These are phyloP conservation scores for Florisuga fusca DNA, from an alignment of 2,797 vertebrate species.

Conservation along the genomic window DNA sequence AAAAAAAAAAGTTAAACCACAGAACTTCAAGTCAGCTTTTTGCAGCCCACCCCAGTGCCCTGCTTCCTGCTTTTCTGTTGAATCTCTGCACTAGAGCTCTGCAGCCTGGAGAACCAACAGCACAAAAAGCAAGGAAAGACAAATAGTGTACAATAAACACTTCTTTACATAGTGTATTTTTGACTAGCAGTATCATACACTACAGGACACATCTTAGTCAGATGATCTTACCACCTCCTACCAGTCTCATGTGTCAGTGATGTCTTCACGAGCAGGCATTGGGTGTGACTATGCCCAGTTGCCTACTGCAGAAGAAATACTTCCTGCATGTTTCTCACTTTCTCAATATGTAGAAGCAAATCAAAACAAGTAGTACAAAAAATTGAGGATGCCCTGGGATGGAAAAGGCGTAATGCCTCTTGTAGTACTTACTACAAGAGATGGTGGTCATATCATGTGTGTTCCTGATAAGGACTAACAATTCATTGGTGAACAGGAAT, in stretches of 20 bases:
- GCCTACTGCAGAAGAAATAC: neutral
- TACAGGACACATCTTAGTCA: neutral
- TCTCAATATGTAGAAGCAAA: neutral
- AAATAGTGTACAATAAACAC: neutral
- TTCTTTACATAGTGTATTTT: neutral
- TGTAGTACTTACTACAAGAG: neutral
- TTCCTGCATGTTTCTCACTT: neutral
- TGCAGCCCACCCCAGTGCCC: neutral
- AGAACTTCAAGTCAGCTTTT: neutral
- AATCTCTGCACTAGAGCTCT: neutral
- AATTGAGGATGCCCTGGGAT: neutral
- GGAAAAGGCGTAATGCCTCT: neutral
- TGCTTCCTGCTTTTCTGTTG: neutral
- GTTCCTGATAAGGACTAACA: neutral
- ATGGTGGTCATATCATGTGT: neutral
- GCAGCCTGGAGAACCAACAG: neutral
- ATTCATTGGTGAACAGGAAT: neutral
- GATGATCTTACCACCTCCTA: neutral
- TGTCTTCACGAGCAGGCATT: neutral
- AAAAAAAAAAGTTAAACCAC: neutral
- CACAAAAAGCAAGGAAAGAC: neutral
- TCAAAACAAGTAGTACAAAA: neutral
- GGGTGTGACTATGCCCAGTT: neutral
- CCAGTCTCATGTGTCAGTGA: neutral
- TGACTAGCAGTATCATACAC: neutral